Percentiles rank a stretch among this genome's conserved stretches.
These are phyloP conservation scores for Macrocentrus cingulum DNA, from an alignment of 1,140 invertebrate species.

Conservation along the genomic window DNA sequence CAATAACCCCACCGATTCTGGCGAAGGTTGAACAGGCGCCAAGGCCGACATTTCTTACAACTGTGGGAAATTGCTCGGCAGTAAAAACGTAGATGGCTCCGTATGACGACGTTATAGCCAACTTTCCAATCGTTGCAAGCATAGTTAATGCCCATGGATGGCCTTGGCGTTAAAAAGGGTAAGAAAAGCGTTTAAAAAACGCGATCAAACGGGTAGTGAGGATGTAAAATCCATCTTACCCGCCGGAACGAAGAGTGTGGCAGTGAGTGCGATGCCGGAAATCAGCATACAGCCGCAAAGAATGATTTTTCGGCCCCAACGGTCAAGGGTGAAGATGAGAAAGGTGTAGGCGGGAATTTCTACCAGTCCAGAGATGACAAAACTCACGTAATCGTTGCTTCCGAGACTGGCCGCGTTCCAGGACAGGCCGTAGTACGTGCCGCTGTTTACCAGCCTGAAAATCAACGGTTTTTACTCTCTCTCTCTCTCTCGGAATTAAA, in stretches of 20 bases:
- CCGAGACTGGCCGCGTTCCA: constrained; percentile 76
- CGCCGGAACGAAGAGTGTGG: constrained; percentile 64
- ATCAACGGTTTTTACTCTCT: constrained; percentile 18
- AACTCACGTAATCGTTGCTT: constrained; percentile 75
- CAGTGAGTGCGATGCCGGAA: constrained; percentile 65
- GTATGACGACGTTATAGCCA: constrained; percentile 80
- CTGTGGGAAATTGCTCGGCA: constrained; percentile 82
- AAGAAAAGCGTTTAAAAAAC: constrained; percentile 10
- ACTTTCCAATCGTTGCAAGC: constrained; percentile 78
- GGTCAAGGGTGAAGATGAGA: constrained; percentile 70
- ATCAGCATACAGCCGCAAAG: constrained; percentile 72
- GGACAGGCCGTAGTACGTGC: constrained; percentile 80
- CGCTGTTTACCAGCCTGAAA: constrained; percentile 73
- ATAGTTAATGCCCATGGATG: constrained; percentile 65
- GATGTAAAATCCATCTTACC: constrained; percentile 43
- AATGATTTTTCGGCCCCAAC: constrained; percentile 71
- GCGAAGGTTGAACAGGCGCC: constrained; percentile 78
- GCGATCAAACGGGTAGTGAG: constrained; percentile 5
- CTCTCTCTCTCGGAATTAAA: no score
- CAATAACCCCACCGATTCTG: constrained; percentile 74
- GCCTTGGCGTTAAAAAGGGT: constrained; percentile 48
- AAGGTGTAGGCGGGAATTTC: constrained; percentile 77
- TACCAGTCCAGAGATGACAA: constrained; percentile 73
- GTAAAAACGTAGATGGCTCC: constrained; percentile 80
- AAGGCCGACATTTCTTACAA: constrained; percentile 76